These are phyloP conservation scores for Octodonta nipae DNA, from an alignment of 2,888 invertebrate species.

Conservation along the genomic window DNA sequence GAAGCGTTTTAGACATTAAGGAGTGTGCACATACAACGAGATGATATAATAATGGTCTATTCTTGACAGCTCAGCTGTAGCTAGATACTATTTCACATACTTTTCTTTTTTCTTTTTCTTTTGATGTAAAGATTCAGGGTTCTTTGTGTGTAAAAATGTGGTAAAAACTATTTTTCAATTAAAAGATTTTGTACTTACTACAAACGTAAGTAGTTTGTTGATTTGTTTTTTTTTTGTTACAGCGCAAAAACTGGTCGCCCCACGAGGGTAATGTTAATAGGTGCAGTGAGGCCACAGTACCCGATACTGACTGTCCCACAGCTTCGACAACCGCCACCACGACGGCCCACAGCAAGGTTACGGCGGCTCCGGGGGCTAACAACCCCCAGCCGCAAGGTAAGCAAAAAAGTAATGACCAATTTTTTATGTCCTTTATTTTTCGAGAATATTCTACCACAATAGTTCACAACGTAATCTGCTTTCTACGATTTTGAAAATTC, in stretches of 20 bases:
- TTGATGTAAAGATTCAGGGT: too few species aligned
- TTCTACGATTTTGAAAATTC: too few species aligned
- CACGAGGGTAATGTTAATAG: slow-evolving; percentile 47
- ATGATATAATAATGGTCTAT: too few species aligned
- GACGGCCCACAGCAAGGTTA: slow-evolving; percentile 71
- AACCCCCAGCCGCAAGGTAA: slow-evolving; percentile 51
- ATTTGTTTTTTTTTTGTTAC: slow-evolving; percentile 19
- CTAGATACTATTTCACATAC: too few species aligned
- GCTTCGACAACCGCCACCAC: slow-evolving; percentile 42
- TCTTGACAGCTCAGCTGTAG: too few species aligned
- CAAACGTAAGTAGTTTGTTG: too few species aligned
- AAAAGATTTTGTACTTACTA: too few species aligned
- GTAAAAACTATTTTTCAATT: too few species aligned
- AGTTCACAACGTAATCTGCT: neutral
- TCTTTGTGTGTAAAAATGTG: too few species aligned
- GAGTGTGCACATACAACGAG: too few species aligned
- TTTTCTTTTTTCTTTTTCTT: too few species aligned
- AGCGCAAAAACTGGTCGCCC: slow-evolving; percentile 51
- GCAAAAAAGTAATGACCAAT: slow-evolving; percentile 30
- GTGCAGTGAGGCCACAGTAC: slow-evolving; percentile 26
- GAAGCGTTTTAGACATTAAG: too few species aligned
- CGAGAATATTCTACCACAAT: slow-evolving; percentile 6
- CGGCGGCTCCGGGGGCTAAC: slow-evolving; percentile 63
- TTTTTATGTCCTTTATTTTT: slow-evolving; percentile 7
- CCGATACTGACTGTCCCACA: slow-evolving; percentile 36